Conservation (phyloP, 2,888 invertebrate genomes). For the Arge pagana region DNA sequence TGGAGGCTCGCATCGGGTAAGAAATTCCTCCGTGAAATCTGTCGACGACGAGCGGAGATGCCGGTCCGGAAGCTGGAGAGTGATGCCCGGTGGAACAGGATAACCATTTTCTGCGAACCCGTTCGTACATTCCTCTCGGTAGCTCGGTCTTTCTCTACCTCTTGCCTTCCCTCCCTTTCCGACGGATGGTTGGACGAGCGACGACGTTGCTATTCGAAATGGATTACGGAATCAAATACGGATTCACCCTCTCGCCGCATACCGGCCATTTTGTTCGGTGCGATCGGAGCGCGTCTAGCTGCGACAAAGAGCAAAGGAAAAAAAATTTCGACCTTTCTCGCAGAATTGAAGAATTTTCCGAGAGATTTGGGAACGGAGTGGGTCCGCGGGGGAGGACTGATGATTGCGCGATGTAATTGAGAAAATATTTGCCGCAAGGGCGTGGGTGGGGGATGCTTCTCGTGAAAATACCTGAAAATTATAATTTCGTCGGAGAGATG, state of each 20-base stretch:
- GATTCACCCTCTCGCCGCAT: conserved; percentile 31
- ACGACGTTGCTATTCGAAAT: conserved; percentile 41
- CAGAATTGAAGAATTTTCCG: no score
- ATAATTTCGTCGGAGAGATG: no score
- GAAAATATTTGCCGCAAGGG: no score
- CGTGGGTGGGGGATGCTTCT: no score
- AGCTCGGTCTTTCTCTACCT: conserved; percentile 9
- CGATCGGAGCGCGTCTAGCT: no score
- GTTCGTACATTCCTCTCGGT: conserved; percentile 22
- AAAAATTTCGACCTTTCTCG: no score
- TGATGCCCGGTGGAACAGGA: conserved; percentile 34
- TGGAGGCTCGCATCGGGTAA: conserved; percentile 38
- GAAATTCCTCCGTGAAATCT: conserved; percentile 42
- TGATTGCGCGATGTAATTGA: no score
- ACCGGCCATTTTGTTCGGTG: no score
- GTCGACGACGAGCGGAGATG: conserved; percentile 34
- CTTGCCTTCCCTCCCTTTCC: neutral
- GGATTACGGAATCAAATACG: conserved; percentile 51
- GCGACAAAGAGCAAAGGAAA: no score
- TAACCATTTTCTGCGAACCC: conserved; percentile 26
- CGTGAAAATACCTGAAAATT: no score
- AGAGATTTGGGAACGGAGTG: no score
- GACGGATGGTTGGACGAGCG: conserved; percentile 18
- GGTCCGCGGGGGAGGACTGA: no score
- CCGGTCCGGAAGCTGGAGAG: conserved; percentile 33